Base-by-base conservation (phyloP, 2,113 vertebrate genomes). In the Thalassoma bifasciatum region DNA sequence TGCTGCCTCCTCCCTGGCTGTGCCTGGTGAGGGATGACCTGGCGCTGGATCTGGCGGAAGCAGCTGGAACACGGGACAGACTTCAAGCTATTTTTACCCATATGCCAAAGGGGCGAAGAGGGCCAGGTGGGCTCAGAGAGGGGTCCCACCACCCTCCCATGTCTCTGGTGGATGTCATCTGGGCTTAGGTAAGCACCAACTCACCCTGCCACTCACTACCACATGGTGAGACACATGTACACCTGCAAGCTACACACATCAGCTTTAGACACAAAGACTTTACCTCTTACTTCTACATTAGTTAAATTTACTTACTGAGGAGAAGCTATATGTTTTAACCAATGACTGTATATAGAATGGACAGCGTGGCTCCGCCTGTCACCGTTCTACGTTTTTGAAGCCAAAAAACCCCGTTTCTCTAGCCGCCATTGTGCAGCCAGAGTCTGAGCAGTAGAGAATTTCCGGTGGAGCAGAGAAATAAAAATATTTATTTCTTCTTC, bases 161-260 rank as follows among this genome's bases (percentile, higher is more conserved):
- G 71, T 89, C 91, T 79, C 80, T 44, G 56, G 87, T 81, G 87
- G 85, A 92, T 86, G 82, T 92, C 87, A 92, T 89, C 88, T 85
- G 77, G 79, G 81, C 66, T 84, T 75, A 75, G 82, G 36, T 73
- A 79, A 81, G 82, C 81, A 79, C 56, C 72, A 78, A 17, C 77
- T 78, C 81, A 76, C 72, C 30, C 16, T 10, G 51, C 23, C 54
- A 65, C 60, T 75, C 79, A 71, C 22, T 17, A 17, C 42, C 51
- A 61, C 21, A 38, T 56, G 54, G 51, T 54, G 59, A 54, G 59
- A 44, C 69, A 44, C 53, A 49, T 36, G 23, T 5, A 34, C 10
- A 58, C 24, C 44, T 63, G 72, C 70, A 53, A 63, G 57, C 40
- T 14, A 38, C 23, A 69, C 1, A 9, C 37, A 19, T 22, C 9